These are phyloP conservation scores for Brachypodius melanocephalos DNA, from an alignment of 2,113 vertebrate genomes.

Conservation along the genomic window DNA sequence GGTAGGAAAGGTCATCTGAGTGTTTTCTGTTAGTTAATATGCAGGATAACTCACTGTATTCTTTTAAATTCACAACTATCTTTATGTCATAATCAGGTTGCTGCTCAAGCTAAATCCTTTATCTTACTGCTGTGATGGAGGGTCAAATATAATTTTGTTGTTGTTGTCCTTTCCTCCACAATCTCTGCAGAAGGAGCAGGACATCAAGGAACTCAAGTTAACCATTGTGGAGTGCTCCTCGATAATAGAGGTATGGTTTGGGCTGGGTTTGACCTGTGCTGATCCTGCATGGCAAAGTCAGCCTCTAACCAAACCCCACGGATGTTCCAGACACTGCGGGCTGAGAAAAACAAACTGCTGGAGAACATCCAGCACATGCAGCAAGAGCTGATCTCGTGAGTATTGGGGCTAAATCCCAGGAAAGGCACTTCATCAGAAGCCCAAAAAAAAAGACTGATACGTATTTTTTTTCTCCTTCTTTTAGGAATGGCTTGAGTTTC, in stretches of 20 bases:
- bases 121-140: not conserved
- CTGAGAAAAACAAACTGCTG: conserved; percentile 83
- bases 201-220: conserved; percentile 81
- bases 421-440: not conserved
- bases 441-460: not conserved
- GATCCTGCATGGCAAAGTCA: not conserved
- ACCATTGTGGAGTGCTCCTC: conserved; percentile 80
- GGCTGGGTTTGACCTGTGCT: not conserved
- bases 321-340: conserved; percentile 65
- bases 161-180: not conserved
- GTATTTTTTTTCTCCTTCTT: not conserved
- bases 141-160: not conserved
- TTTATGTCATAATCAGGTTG: not conserved
- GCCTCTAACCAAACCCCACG: not conserved
- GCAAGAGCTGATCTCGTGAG: conserved; percentile 83
- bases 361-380: conserved; percentile 81
- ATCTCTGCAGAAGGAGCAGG: conserved; percentile 77
- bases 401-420: not conserved
- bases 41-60: not conserved
- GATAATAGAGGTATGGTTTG: conserved; percentile 79
- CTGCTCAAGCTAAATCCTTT: not conserved
- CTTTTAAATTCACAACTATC: not conserved
- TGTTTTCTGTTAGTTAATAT: not conserved
- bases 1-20: not conserved
- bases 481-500: conserved; percentile 67